Evolutionary conservation across 2,797 vertebrate genomes (phyloP), one percentile per base, ranked within the genome.

Genomic region (Cyprinella venusta): DNA sequence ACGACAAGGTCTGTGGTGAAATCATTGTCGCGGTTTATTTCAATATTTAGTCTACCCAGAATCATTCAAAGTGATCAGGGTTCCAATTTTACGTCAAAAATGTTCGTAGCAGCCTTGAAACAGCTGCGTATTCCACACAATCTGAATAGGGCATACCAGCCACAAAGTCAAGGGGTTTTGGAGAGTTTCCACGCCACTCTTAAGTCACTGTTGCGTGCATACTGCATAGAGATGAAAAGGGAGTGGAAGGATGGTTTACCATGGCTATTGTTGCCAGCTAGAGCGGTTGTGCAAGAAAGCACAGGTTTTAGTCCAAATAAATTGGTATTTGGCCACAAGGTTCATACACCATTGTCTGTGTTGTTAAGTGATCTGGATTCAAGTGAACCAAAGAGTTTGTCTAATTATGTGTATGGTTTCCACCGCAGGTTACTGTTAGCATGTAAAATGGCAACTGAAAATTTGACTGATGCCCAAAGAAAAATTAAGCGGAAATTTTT

Each of bases 111-210:
- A 21, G 71, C 68, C 6, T 21, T 86, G 21, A 52, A 68, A 13
- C 78, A 78, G n/a, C n/a, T 87, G 3, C n/a, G 26, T 21, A 59
- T 85, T 1, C 40, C 52, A 4, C 84, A 87, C 19, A 76, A 45
- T 10, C 26, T 45, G 26, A 36, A 52, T 6, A 79, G 56, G 5
- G 64, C 83, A 0, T 80, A 81, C 21, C 61, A 86, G 69, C 68
- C 78, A 0, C 76, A 70, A 21, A 87, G 68, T 50, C 72, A 77
- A 15, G 76, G 65, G 1, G 64, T 54, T 2, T 19, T 86, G 8
- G 76, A 74, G 12, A 13, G 72, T 1, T 88, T 82, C 6, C 71
- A 82, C 13, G 13, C 24, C 1, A 52, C 68, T 5, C 26, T 65
- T 7, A 76, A 82, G 24, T 82, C 71, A 4, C 36, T 83, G 0